Conservation (phyloP, 1,140 invertebrate genomes). For the Hermetia illucens region DNA sequence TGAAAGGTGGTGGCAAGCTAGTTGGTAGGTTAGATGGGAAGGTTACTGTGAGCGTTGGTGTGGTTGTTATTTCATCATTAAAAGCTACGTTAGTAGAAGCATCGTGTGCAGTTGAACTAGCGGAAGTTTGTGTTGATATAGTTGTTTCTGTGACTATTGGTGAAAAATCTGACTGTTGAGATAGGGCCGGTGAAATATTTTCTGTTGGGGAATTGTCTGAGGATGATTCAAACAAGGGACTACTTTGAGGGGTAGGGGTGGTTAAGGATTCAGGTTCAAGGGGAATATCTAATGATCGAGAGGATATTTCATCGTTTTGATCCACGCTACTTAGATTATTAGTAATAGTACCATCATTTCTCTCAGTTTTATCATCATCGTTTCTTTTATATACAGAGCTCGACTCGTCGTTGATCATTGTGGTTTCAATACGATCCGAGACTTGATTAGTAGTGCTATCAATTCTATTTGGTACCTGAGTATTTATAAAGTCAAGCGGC, state of each 20-base stretch:
- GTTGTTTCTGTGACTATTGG: constrained; percentile 1
- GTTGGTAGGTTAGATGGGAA: neutral
- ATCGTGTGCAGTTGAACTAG: neutral
- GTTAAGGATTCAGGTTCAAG: no score
- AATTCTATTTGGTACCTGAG: constrained; percentile 1
- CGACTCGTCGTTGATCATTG: no score
- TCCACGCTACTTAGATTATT: no score
- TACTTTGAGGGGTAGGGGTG: no score
- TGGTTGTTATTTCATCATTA: neutral
- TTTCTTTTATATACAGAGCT: neutral
- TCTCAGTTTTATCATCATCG: neutral
- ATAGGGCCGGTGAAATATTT: no score
- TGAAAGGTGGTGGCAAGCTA: neutral
- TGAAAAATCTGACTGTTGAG: no score
- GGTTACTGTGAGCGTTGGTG: neutral
- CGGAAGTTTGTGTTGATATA: constrained; percentile 2
- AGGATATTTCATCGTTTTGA: no score
- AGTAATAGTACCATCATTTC: neutral
- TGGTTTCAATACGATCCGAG: no score
- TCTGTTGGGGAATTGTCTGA: no score
- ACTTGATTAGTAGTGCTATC: neutral
- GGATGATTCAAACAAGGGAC: neutral
- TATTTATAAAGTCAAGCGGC: neutral
- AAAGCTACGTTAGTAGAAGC: neutral
- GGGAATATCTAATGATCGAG: neutral